phyloP scores from a whole-genome alignment of 2,888 invertebrate species.

The Pseudolycoriella hygida region DNA sequence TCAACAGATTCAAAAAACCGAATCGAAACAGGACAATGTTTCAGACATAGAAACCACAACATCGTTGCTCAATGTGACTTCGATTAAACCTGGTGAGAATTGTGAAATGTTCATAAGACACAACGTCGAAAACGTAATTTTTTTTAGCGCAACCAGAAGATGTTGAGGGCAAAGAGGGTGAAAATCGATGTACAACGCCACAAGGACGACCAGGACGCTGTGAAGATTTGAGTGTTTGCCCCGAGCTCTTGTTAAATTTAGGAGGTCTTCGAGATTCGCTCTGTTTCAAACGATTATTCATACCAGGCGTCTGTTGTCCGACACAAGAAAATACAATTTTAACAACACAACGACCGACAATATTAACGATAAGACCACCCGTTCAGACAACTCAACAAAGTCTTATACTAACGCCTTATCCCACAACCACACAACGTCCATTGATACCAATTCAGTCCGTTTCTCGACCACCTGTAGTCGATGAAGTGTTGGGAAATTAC shows the following conservation, averaged over 20 bases:
- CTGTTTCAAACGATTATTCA: conserved; percentile 80
- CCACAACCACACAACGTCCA: conserved; percentile 30
- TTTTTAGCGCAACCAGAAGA: conserved; percentile 28
- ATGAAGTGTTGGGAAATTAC: conserved; percentile 16
- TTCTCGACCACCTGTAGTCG: conserved; percentile 29
- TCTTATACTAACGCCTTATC: conserved; percentile 21
- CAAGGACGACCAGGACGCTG: conserved; percentile 64
- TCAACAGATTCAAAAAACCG: background rate
- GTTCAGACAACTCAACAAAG: conserved; percentile 9
- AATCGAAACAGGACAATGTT: background rate
- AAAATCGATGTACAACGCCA: conserved; percentile 61
- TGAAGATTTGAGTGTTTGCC: conserved; percentile 76
- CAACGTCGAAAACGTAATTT: background rate
- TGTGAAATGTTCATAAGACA: too few relatives aligned
- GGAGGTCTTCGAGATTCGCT: conserved; percentile 67
- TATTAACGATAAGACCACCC: conserved; percentile 9
- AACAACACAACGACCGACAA: conserved; percentile 23
- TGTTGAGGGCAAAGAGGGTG: conserved; percentile 32
- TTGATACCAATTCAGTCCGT: conserved; percentile 24
- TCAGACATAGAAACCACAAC: conserved; percentile 21
- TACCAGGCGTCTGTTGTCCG: conserved; percentile 86
- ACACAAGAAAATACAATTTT: conserved; percentile 26
- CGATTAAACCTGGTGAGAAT: too few relatives aligned
- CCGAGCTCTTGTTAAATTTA: conserved; percentile 63
- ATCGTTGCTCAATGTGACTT: conserved; percentile 23